Base-by-base conservation (phyloP, 1,140 invertebrate species). In the Bombus pascuorum region DNA sequence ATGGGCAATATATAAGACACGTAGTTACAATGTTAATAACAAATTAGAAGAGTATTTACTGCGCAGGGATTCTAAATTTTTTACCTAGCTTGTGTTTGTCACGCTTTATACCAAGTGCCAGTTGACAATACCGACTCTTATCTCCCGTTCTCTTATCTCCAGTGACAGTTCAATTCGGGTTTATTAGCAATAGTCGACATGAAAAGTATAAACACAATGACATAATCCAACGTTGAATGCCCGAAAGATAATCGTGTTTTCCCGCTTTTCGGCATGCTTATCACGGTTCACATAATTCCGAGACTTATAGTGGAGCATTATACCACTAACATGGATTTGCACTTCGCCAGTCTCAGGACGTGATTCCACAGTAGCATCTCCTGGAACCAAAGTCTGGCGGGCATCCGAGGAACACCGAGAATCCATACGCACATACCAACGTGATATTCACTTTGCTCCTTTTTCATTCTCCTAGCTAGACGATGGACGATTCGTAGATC, bases 271-370 rank as follows among this genome's bases (percentile, higher is more conserved):
- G 57, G 66, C 84, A 90, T 88, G 87, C 91, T 92, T 87, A 92
- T 91, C 91, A 91, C 85, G 87, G 75, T 57, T 71, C 81, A 79
- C 85, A 82, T 91, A 90, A 91, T 90, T 85, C 90, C 44, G 44
- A 53, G 71, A 70, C 88, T 85, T 85, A 88, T 86, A 87, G 70
- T 53, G 85, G 78, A 76, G 66, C 71, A 80, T 71, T 81, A 76
- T 84, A 80, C 73, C 83, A 70, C 83, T 85, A 86, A 92, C 91
- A 92, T 78, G 91, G 87, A 87, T 92, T 83, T 92, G 89, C 91
- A 92, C 91, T 92, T 89, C 83, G 90, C 83, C 86, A 37, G 70
- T 73, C 78, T 37, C 75, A 59, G 39, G 68, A 86, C 80, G 88
- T 86, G 86, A 83, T 84, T 87, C 65, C 42, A 53, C 32, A 15